phyloP scores from a whole-genome alignment of 2,113 vertebrate species.

The Pygoscelis adeliae region DNA sequence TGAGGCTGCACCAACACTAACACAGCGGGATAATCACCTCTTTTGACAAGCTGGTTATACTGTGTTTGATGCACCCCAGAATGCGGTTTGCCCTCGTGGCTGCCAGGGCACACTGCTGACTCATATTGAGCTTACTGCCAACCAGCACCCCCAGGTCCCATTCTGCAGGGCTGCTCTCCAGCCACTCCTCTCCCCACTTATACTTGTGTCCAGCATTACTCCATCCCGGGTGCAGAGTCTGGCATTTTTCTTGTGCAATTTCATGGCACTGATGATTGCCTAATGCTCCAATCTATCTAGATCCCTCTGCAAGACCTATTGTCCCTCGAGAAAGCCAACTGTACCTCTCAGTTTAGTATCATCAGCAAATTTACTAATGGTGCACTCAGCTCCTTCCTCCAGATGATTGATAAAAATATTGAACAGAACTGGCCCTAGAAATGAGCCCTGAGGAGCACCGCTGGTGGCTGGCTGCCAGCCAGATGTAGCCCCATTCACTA shows the following conservation, averaged over 20 bases:
- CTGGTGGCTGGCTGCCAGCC: background rate
- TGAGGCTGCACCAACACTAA: background rate
- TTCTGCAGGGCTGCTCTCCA: background rate
- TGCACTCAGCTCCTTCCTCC: background rate
- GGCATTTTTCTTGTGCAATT: background rate
- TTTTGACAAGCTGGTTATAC: background rate
- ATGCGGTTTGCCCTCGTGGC: background rate
- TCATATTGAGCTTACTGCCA: background rate
- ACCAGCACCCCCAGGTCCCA: no score
- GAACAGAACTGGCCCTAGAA: background rate
- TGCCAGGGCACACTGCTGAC: background rate
- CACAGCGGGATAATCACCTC: background rate
- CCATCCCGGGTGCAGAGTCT: background rate
- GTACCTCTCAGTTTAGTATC: background rate
- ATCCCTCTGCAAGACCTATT: background rate
- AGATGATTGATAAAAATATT: background rate
- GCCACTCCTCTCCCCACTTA: background rate
- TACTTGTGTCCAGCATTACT: background rate
- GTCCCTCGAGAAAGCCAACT: no score
- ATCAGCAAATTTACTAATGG: no score
- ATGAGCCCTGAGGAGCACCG: background rate
- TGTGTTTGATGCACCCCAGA: background rate
- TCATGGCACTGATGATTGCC: background rate
- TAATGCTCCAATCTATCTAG: background rate
- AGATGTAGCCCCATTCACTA: background rate